These are phyloP conservation scores for Drosophila kurseongensis DNA, from an alignment of 1,140 invertebrate genomes.

Conservation along the genomic window DNA sequence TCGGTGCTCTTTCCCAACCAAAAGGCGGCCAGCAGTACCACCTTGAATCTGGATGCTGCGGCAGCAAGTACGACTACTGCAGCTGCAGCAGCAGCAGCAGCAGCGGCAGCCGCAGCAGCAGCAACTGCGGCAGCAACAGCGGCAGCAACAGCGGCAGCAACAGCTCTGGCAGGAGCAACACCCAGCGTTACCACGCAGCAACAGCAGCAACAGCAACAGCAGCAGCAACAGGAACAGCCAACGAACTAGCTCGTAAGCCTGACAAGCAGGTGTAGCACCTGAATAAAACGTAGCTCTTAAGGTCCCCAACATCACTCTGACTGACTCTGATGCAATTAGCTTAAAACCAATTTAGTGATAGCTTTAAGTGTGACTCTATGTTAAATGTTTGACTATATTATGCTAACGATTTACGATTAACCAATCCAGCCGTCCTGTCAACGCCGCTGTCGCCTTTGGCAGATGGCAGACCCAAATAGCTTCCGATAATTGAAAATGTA, in stretches of 20 bases:
- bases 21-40: slow-evolving; percentile 79
- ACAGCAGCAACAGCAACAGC: slow-evolving; percentile 14
- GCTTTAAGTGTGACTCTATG: slow-evolving; percentile 60
- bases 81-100: slow-evolving; percentile 47
- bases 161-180: slow-evolving; percentile 13
- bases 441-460: slow-evolving; percentile 10
- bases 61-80: slow-evolving; percentile 65
- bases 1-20: slow-evolving; percentile 84
- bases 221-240: slow-evolving; percentile 48
- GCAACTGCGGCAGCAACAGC: slow-evolving; percentile 33
- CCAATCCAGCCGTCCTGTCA: slow-evolving; percentile 37
- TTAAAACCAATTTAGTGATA: slow-evolving; percentile 76
- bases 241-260: slow-evolving; percentile 67
- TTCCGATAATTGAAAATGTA: slow-evolving; percentile 34
- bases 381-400: slow-evolving; percentile 54
- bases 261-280: slow-evolving; percentile 65
- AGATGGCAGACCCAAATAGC: slow-evolving; percentile 26
- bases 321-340: slow-evolving; percentile 83
- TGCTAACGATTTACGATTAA: slow-evolving; percentile 23
- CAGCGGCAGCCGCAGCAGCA: slow-evolving; percentile 53
- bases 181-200: slow-evolving; percentile 24
- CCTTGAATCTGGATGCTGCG: slow-evolving; percentile 61
- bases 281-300: slow-evolving; percentile 58
- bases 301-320: slow-evolving; percentile 70
- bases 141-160: slow-evolving; percentile 3